A percentile compares a stretch with the other conserved stretches of the same genome.
Conservation (phyloP, 2,888 invertebrate genomes). For the Lampropteryx suffumata region DNA sequence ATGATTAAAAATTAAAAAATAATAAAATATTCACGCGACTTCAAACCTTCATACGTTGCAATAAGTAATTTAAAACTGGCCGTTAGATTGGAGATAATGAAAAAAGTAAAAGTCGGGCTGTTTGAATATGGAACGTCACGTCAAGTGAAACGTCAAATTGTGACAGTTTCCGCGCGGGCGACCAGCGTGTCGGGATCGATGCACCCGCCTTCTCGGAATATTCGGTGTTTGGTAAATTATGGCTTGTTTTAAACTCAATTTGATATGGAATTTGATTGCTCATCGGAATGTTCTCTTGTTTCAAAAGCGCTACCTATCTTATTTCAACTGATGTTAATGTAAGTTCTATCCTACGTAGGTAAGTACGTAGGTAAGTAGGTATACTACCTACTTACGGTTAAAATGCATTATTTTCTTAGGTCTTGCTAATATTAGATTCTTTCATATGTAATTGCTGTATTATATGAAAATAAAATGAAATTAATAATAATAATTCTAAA, state of each 20-base stretch:
- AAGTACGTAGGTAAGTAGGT: too few species aligned
- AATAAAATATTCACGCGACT: constrained; percentile 44
- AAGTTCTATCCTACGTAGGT: too few species aligned
- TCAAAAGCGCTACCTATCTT: constrained; percentile 7
- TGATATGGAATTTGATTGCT: constrained; percentile 40
- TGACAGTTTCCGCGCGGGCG: constrained; percentile 81
- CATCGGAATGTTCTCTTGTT: constrained; percentile 16
- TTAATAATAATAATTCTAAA: too few species aligned
- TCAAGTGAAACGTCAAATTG: constrained; percentile 80
- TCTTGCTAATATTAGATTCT: too few species aligned
- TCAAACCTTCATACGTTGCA: constrained; percentile 54
- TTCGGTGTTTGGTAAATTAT: constrained; percentile 47
- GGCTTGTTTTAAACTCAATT: constrained; percentile 49
- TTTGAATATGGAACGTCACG: constrained; percentile 79
- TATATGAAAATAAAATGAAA: too few species aligned
- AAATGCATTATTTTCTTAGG: too few species aligned
- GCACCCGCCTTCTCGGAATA: constrained; percentile 73
- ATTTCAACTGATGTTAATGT: neutral
- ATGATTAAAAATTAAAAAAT: constrained; percentile 63
- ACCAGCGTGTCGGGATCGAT: constrained; percentile 52
- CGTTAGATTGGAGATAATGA: constrained; percentile 71
- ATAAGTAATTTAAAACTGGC: constrained; percentile 44
- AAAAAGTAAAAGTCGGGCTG: constrained; percentile 76
- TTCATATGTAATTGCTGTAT: too few species aligned
- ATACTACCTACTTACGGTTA: too few species aligned